Percentiles rank a stretch among this genome's conserved stretches.
Evolutionary conservation across 1,140 invertebrate genomes (phyloP).

Genomic region (Charaxes varanes): DNA sequence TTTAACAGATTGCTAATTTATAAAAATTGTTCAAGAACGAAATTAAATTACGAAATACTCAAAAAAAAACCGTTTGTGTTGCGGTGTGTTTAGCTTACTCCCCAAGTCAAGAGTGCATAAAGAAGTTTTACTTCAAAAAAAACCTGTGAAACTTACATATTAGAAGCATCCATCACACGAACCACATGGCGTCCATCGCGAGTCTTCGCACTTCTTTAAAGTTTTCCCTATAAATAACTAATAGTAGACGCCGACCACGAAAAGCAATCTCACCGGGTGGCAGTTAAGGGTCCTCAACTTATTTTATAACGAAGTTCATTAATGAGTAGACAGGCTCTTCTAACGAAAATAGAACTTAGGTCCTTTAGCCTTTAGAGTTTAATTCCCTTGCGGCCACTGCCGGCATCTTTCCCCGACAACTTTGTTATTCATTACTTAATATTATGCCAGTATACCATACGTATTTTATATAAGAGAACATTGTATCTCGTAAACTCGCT

Average conservation of each 20-base stretch:
- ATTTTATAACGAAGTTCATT: constrained; percentile 64
- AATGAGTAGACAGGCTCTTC: constrained; percentile 26
- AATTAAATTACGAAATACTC: no score
- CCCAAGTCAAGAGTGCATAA: no score
- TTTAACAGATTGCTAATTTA: no score
- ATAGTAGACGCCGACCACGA: constrained; percentile 43
- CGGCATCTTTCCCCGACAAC: constrained; percentile 10
- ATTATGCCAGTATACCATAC: constrained; percentile 11
- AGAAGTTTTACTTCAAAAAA: no score
- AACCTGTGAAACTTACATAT: no score
- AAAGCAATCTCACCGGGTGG: constrained; percentile 62
- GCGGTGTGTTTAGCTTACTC: no score
- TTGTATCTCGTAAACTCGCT: constrained; percentile 8
- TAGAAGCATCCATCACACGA: constrained; percentile 2
- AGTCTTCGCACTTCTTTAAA: constrained; percentile 21
- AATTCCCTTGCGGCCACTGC: constrained; percentile 15
- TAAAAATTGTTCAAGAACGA: no score
- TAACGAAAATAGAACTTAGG: constrained; percentile 32
- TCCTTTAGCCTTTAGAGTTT: constrained; percentile 21
- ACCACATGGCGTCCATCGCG: no score
- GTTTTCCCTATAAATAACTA: constrained; percentile 35
- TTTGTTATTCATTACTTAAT: constrained; percentile 21
- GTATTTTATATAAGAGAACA: constrained; percentile 9
- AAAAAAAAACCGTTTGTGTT: no score
- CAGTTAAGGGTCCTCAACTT: constrained; percentile 54